Evolutionary conservation across 1,140 invertebrate genomes (phyloP), one percentile per base, ranked within the genome.

Genomic region (Drosophila sucinea): DNA sequence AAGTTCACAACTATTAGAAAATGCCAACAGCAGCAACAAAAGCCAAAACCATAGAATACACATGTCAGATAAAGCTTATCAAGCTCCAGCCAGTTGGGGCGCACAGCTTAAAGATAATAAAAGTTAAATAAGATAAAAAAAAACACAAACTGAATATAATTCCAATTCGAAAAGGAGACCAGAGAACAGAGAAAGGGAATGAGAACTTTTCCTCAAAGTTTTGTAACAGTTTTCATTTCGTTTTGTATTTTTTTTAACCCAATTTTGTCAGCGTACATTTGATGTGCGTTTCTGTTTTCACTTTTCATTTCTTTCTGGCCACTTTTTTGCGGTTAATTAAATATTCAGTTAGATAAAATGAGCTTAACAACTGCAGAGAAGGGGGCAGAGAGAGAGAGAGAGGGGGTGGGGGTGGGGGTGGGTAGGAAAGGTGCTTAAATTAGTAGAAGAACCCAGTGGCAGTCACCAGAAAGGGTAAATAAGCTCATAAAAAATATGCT

Each of bases 401-500:
- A 47, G 11, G 1, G n/a, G n/a, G n/a, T 17, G 40, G n/a, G n/a
- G n/a, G 11, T n/a, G 11, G 11, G n/a, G 3, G 38, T 40, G 11
- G n/a, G 11, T n/a, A 17, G 44, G 44, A 35, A 60, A 61, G 56
- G 56, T 58, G 56, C 56, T 58, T 58, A 58, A 58, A 35, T 58
- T 35, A 40, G 60, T 29, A 30, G 5, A 4, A 40, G 56, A 51
- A 64, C 47, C 66, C 41, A 62, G 30, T 17, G 47, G 54, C 67
- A 63, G 66, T 44, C 41, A 65, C 35, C 23, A 27, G 60, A 60
- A 86, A 83, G 82, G 82, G 83, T 87, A 63, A 73, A 87, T 87
- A 87, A 86, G 79, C 82, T 87, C 82, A 87, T 86, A 86, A 86
- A 87, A 86, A 86, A 86, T 87, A 87, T 85, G 82, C 75, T 77